These are phyloP conservation scores for Leptobrachium ailaonicum DNA, from an alignment of 2,113 vertebrate species.

Conservation along the genomic window DNA sequence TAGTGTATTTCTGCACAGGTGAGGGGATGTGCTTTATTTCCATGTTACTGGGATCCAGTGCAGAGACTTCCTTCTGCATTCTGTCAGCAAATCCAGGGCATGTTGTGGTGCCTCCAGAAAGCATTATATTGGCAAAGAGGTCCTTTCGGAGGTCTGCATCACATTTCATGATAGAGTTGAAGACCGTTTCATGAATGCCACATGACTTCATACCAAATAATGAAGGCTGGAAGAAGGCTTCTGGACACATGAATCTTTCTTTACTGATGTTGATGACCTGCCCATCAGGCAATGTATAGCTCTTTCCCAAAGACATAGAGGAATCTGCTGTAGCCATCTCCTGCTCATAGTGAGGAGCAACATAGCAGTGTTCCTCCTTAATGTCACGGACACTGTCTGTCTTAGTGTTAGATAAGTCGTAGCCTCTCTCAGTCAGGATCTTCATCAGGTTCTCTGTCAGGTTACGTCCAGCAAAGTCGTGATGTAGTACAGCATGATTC, in stretches of 20 bases:
- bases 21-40: conserved; percentile 49
- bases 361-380: conserved; percentile 52
- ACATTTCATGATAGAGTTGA: conserved; percentile 41
- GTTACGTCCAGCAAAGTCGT: conserved; percentile 54
- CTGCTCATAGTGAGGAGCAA: conserved; percentile 54
- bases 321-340: conserved; percentile 55
- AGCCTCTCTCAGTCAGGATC: conserved; percentile 64
- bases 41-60: conserved; percentile 43
- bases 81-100: conserved; percentile 54
- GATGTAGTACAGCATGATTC: conserved; percentile 48
- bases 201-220: conserved; percentile 50
- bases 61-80: conserved; percentile 55
- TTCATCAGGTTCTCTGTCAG: conserved; percentile 65
- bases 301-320: conserved; percentile 43
- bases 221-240: conserved; percentile 56
- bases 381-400: conserved; percentile 49
- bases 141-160: conserved; percentile 19
- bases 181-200: conserved; percentile 56
- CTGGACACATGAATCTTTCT: conserved; percentile 58
- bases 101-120: conserved; percentile 42
- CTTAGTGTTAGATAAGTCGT: conserved; percentile 63
- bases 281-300: conserved; percentile 57
- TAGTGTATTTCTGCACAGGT: conserved; percentile 54
- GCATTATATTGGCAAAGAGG: conserved; percentile 46
- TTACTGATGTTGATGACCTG: conserved; percentile 52